Evolutionary conservation across 30 jellyfish, hydroid and myxozoan genomes (phyloP).

Genomic region (Turritopsis dohrnii): DNA sequence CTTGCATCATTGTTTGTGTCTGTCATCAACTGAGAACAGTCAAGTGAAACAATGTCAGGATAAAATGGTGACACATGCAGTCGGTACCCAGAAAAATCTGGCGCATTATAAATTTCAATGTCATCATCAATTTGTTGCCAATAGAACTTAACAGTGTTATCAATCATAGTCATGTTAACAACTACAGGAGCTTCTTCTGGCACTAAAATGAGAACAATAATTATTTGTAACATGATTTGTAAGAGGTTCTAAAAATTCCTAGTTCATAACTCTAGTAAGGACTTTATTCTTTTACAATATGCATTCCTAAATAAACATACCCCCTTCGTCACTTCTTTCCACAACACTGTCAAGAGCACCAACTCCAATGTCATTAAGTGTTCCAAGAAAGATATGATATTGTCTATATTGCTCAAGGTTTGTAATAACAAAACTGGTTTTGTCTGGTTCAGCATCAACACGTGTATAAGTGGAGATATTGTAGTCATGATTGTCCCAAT

Average conservation of each 20-base stretch:
- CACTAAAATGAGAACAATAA: not conserved
- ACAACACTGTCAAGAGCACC: not conserved
- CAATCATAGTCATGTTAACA: conserved; percentile 1
- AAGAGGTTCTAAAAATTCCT: too few species aligned
- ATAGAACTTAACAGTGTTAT: not conserved
- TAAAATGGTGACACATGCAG: not conserved
- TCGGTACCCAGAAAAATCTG: not conserved
- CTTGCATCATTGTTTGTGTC: not conserved
- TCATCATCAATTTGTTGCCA: not conserved
- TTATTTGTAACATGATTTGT: too few species aligned
- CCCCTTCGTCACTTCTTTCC: conserved; percentile 1
- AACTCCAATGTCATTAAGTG: conserved; percentile 7
- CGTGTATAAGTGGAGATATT: not conserved
- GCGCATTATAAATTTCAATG: not conserved
- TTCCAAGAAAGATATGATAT: conserved; percentile 1
- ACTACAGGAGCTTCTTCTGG: conserved; percentile 13
- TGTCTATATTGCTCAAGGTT: not conserved
- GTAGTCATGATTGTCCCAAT: not conserved
- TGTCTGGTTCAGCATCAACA: not conserved
- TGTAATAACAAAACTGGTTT: not conserved
- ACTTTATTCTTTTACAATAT: too few species aligned
- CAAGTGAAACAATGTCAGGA: not conserved
- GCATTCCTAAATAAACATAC: not conserved
- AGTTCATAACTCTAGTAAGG: too few species aligned
- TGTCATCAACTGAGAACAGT: not conserved